Evolutionary conservation across 2,113 vertebrate genomes (phyloP), one percentile per base, ranked within the genome.

Genomic region (Progne subis): DNA sequence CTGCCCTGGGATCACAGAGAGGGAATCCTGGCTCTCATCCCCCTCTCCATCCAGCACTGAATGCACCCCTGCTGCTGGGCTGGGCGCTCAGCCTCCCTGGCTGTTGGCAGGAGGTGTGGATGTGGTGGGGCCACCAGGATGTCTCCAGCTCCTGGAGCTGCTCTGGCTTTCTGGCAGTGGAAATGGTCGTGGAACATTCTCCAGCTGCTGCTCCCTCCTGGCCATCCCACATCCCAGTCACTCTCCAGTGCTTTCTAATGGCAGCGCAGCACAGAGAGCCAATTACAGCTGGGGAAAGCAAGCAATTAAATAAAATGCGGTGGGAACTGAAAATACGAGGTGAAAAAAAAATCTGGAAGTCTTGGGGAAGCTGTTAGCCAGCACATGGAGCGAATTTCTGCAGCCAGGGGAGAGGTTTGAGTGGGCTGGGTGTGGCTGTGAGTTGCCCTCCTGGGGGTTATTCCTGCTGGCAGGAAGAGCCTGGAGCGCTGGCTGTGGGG

Each of bases 81-180:
- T 12, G 88, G 46, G 32, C 25, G 85, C 39, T 21, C 76, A 41
- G 53, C 55, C 41, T 21, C 47, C 34, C 31, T 37, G 18, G 23
- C 11, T 14, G 3, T 16, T 1, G 14, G 83, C 32, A 24, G 46
- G 28, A 59, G 56, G 2, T 5, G 5, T 4, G 64, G 29, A 5
- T 14, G 2, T 6, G 3, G 39, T 0, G 20, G 46, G 60, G 53
- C 59, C 74, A 16, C 46, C 24, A 1, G 64, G 18, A 10, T 0
- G 12, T 18, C 64, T 52, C 63, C 69, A 37, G 64, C 85, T 50
- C 44, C 10, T 29, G 12, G 53, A n/a, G 55, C 49, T 9, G 32
- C 67, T 71, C 47, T 5, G 39, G 26, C 47, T 71, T 26, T 9
- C 5, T 11, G 47, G 26, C 16, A 1, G 39, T 60, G 77, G 77